Percentiles rank a stretch among this genome's conserved stretches.
Conservation (phyloP, 2,888 invertebrate genomes). For the Eubasilissa splendida region DNA sequence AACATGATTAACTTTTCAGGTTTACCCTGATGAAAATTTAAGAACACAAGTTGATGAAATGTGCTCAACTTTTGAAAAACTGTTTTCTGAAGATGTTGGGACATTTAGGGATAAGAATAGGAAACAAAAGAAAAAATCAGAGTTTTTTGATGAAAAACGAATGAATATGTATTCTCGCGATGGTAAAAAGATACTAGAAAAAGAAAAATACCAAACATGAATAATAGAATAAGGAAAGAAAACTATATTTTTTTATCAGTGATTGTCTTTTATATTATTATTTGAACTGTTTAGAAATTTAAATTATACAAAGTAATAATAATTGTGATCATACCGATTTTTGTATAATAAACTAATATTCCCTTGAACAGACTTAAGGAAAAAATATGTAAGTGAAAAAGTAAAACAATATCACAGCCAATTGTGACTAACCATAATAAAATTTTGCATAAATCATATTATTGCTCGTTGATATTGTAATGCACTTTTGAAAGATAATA, state of each 20-base stretch:
- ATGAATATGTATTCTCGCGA: slow-evolving; percentile 29
- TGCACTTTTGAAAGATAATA: too few species aligned
- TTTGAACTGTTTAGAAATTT: slow-evolving; percentile 1
- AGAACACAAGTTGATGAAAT: slow-evolving; percentile 69
- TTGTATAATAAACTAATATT: not conserved
- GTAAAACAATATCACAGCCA: not conserved
- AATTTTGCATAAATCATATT: slow-evolving; percentile 12
- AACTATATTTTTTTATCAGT: not conserved
- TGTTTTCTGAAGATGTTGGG: slow-evolving; percentile 37
- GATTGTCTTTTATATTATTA: not conserved
- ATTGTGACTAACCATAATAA: not conserved
- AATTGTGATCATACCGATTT: slow-evolving; percentile 4
- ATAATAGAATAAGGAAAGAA: not conserved
- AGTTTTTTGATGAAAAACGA: slow-evolving; percentile 33
- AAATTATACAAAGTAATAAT: slow-evolving; percentile 25
- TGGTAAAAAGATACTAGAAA: slow-evolving; percentile 28
- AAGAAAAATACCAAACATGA: slow-evolving; percentile 23
- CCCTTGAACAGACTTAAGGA: not conserved
- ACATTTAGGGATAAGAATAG: slow-evolving; percentile 36
- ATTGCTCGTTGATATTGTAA: not conserved
- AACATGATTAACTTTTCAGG: slow-evolving; percentile 62
- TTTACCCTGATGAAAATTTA: slow-evolving; percentile 67
- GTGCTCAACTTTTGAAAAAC: slow-evolving; percentile 68
- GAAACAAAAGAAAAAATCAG: slow-evolving; percentile 37
- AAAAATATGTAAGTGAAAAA: slow-evolving; percentile 14